Evolutionary conservation across 2,797 vertebrate genomes (phyloP).

Genomic region (Heliangelus exortis): DNA sequence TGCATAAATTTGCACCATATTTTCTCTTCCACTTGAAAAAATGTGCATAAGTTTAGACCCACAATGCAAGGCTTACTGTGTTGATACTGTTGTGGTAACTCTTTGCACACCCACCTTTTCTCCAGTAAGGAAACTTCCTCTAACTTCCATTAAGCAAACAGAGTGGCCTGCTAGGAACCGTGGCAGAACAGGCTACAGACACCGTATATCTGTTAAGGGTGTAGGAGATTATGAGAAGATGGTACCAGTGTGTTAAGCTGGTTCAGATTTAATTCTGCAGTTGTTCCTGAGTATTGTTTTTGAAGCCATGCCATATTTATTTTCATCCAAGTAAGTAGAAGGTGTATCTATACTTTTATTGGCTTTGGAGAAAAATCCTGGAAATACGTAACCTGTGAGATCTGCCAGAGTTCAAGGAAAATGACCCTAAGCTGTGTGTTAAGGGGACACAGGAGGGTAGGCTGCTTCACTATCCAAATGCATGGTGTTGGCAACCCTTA

Average conservation of each 20-base stretch:
- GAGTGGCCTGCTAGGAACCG: not conserved
- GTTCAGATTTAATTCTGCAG: not conserved
- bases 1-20: not conserved
- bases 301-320: not conserved
- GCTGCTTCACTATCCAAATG: not conserved
- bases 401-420: not conserved
- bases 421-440: accelerated
- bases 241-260: not conserved
- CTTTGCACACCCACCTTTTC: not conserved
- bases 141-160: not conserved
- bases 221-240: not conserved
- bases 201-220: not conserved
- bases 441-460: accelerated
- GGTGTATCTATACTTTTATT: not conserved
- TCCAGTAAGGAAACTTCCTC: not conserved
- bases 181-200: not conserved
- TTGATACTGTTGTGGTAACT: not conserved
- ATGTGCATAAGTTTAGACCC: not conserved
- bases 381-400: not conserved
- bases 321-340: not conserved
- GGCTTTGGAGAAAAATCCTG: not conserved
- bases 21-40: constrained; percentile 31
- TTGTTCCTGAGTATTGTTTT: not conserved
- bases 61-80: not conserved
- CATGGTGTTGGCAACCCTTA: not conserved